Conservation (phyloP, 2,113 vertebrate species). For the Tragelaphus buxtoni region DNA sequence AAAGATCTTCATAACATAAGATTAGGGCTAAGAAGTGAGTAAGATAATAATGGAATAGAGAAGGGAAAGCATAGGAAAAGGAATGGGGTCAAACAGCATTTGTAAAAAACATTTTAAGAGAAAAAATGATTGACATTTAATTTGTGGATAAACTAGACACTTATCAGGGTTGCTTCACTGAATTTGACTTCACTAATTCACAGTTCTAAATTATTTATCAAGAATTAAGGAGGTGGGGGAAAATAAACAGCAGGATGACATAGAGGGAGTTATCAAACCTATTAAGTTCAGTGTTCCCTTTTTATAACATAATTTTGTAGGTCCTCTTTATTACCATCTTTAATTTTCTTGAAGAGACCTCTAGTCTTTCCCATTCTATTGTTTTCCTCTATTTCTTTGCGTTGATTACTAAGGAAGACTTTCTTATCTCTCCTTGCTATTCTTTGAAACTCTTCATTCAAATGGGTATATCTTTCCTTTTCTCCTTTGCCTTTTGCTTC, state of each 20-base stretch:
- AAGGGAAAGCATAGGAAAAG: conserved; percentile 3
- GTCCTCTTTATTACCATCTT: not conserved
- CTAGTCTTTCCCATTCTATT: not conserved
- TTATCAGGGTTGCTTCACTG: conserved; percentile 25
- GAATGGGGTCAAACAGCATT: not conserved
- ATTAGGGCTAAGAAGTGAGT: not conserved
- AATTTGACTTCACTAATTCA: conserved; percentile 32
- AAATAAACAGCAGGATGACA: not conserved
- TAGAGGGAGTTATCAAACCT: not conserved
- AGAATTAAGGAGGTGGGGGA: not conserved
- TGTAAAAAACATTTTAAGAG: not conserved
- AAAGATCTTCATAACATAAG: conserved; percentile 28
- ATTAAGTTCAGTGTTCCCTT: not conserved
- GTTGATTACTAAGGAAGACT: not conserved
- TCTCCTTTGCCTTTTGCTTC: not conserved
- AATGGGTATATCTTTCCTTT: not conserved
- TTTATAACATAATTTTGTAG: not conserved
- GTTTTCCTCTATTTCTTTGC: not conserved
- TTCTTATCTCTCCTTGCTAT: not conserved
- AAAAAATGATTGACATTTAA: conserved; percentile 6
- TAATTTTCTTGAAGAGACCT: not conserved
- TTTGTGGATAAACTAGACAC: not conserved
- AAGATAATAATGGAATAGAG: not conserved
- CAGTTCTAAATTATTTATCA: conserved; percentile 30
- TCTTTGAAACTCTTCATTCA: not conserved